Percentiles rank a stretch among this genome's conserved stretches.
These are phyloP conservation scores for Lordiphosa stackelbergi DNA, from an alignment of 1,140 invertebrate genomes.

Conservation along the genomic window DNA sequence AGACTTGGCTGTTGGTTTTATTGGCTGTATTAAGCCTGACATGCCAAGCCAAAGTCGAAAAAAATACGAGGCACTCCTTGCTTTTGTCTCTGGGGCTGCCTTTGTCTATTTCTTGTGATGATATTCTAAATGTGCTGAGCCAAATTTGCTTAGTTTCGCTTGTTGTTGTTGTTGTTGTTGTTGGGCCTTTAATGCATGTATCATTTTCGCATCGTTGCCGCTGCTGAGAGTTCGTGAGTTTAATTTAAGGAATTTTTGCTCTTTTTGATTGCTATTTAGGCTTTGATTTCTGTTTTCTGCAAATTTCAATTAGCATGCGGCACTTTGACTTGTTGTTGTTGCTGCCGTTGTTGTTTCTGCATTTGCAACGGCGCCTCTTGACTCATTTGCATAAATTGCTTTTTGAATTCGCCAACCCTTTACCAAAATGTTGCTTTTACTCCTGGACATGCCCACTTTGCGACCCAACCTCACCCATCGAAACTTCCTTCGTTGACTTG, in stretches of 20 bases:
- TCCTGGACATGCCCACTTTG: slow-evolving; percentile 58
- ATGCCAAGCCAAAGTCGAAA: slow-evolving; percentile 60
- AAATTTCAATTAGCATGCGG: slow-evolving; percentile 74
- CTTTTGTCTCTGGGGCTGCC: slow-evolving; percentile 46
- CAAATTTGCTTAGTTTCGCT: slow-evolving; percentile 71
- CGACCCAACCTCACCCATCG: slow-evolving; percentile 39
- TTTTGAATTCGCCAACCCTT: slow-evolving; percentile 64
- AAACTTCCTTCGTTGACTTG: slow-evolving; percentile 39
- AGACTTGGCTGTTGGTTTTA: slow-evolving; percentile 54
- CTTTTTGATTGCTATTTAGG: slow-evolving; percentile 74
- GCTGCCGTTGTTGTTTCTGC: slow-evolving; percentile 23
- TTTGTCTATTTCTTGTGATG: slow-evolving; percentile 60
- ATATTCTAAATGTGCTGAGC: slow-evolving; percentile 73
- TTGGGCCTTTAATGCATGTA: slow-evolving; percentile 66
- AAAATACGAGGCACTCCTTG: slow-evolving; percentile 60
- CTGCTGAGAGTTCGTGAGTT: slow-evolving; percentile 65
- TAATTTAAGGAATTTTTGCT: slow-evolving; percentile 74
- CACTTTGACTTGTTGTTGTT: slow-evolving; percentile 55
- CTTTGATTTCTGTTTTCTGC: slow-evolving; percentile 48
- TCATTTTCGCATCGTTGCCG: slow-evolving; percentile 72
- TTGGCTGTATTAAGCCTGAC: slow-evolving; percentile 72
- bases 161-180: slow-evolving; percentile 26
- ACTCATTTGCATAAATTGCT: slow-evolving; percentile 72
- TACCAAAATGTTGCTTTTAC: slow-evolving; percentile 22
- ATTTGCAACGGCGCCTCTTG: slow-evolving; percentile 69